Base-by-base conservation (phyloP, 2,888 invertebrate species). In the Phaonia tiefii region DNA sequence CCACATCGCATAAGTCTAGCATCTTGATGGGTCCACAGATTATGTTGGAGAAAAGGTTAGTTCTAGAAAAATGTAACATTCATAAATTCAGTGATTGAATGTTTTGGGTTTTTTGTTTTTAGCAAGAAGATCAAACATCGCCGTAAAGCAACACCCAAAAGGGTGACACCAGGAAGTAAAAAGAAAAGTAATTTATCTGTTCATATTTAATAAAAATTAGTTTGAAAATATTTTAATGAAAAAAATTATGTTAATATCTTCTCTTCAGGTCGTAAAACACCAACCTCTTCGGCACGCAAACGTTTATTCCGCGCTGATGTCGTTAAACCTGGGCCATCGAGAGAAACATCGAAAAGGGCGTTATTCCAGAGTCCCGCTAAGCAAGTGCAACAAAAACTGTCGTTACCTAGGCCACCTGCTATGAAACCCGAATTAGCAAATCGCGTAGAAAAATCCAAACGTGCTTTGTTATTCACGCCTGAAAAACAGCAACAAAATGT, bases 331-430 rank as follows among this genome's bases (percentile, higher is more conserved):
- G 87, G 89, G 75, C 90, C 82, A 49, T 90, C 92, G 0, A 89
- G 93, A 20, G 94, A 94, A 86, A 92, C 93, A 0, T 92, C 94
- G 0, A 96, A 95, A 85, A 92, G 96, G 74, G 95, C 95, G 0
- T 89, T 96, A 1, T 96, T 96, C 85, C 93, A 95, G 85, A 96
- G 95, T 87, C 95, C 96, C 1, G 93, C 93, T 84, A 92, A 92
- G 83, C 90, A 86, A 10, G 93, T 92, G 83, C 92, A 92, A 80
- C 90, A 85, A 54, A 86, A 75, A 84, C 79, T 82, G 37, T 66
- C 72, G 0, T 15, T 85, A 20, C 84, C 86, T 2, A 80, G 79
- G 65, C 84, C 85, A 86, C 85, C 85, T 86, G 84, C 73, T 74
- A 89, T 75, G 75, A 92, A 84, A 87, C 92, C 86, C 71, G 92